Evolutionary conservation across 2,797 vertebrate species (phyloP).

Genomic region (Petrocephalus schoutedeni): DNA sequence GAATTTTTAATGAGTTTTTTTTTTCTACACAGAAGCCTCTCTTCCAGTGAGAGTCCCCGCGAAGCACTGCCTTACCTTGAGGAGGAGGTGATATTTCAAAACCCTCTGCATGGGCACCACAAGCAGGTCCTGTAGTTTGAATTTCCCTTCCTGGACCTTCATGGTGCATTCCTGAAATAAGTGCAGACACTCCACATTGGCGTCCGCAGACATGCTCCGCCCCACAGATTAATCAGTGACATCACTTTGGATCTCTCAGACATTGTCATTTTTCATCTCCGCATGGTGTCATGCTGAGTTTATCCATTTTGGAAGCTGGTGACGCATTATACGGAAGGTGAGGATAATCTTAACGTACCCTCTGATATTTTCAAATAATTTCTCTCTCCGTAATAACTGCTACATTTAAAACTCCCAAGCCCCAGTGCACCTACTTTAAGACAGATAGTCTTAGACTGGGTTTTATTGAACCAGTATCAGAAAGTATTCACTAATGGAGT

Average conservation of each 20-base stretch:
- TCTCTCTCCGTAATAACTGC: neutral
- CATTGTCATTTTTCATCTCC: neutral
- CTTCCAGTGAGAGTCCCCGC: neutral
- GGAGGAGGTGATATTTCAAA: conserved; percentile 89
- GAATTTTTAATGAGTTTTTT: neutral
- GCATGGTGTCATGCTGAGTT: neutral
- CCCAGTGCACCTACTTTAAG: neutral
- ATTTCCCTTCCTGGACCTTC: conserved; percentile 94
- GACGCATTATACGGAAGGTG: neutral
- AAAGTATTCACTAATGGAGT: too few relatives aligned
- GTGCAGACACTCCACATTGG: neutral
- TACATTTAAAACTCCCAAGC: neutral
- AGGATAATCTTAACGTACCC: neutral
- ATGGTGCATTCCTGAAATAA: conserved; percentile 74
- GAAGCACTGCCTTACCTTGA: conserved; percentile 74
- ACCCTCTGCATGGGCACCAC: conserved; percentile 98
- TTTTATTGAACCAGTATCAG: too few relatives aligned
- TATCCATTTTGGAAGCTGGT: neutral
- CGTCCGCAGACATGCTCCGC: neutral
- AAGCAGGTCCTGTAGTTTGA: conserved; percentile 91
- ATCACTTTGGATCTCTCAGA: neutral
- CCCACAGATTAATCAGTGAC: neutral
- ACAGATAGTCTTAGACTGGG: too few relatives aligned
- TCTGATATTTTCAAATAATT: neutral
- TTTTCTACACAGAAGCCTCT: neutral